Evolutionary conservation across 2,888 invertebrate species (phyloP), one percentile per base, ranked within the genome.

Genomic region (Trissoscelio sp.): DNA sequence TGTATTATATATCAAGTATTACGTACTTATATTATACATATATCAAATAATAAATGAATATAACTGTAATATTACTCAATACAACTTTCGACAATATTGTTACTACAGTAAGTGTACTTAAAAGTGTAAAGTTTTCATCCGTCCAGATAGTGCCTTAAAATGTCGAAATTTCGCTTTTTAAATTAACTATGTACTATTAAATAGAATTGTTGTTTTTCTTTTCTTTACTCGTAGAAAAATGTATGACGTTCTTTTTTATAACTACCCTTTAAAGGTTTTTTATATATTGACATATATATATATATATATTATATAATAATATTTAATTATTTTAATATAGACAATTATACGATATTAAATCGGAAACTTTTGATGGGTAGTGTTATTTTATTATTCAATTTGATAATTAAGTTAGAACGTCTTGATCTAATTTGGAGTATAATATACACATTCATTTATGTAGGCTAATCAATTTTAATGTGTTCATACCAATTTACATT

Each of bases 121-220:
- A 64, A 48, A 14, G 2, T 46, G 11, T 22, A 20, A 22, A 46
- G 1, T 22, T n/a, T 53, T 53, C 14, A 18, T 67, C 67, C 67
- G 67, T 67, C 67, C 67, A 67, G 6, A 67, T 53, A 67, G 67
- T 67, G 67, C 67, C 67, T 67, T 67, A 42, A 11, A 11, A 66
- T 28, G n/a, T n/a, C n/a, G n/a, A n/a, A n/a, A n/a, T n/a, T n/a
- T n/a, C n/a, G n/a, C n/a, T n/a, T n/a, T n/a, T n/a, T n/a, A n/a
- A n/a, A n/a, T n/a, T n/a, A n/a, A n/a, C n/a, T n/a, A n/a, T n/a
- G n/a, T n/a, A n/a, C n/a, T n/a, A n/a, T n/a, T n/a, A n/a, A 34
- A 9, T 34, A 9, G 7, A 44, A 44, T n/a, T 44, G 18, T 18
- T 44, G 44, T 44, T 44, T 44, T 44, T 44, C 44, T 44, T 44